Evolutionary conservation across 1,140 invertebrate genomes (phyloP).

Genomic region (Hycleus phaleratus): DNA sequence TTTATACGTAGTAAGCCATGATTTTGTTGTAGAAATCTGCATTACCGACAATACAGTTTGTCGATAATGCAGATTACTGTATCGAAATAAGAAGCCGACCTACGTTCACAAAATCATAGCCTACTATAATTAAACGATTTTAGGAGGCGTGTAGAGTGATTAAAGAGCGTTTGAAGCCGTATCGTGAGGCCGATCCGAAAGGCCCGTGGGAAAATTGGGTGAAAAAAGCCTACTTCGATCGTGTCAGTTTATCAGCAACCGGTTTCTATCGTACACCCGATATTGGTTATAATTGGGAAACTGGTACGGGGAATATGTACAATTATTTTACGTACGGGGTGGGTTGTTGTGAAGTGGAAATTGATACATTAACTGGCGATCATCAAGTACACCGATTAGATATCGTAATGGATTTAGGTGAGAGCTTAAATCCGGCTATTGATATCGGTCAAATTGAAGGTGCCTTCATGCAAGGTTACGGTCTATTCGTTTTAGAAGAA

Average conservation of each 20-base stretch:
- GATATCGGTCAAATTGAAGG: slow-evolving; percentile 96
- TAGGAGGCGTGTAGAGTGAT: slow-evolving; percentile 77
- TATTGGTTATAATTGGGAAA: slow-evolving; percentile 67
- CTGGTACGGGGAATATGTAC: slow-evolving; percentile 62
- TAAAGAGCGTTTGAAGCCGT: slow-evolving; percentile 66
- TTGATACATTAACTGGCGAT: slow-evolving; percentile 83
- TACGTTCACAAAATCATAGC: too few relatives aligned
- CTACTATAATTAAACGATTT: slow-evolving; percentile 11
- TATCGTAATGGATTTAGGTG: slow-evolving; percentile 92
- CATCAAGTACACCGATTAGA: slow-evolving; percentile 80
- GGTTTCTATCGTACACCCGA: slow-evolving; percentile 81
- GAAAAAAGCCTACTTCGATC: slow-evolving; percentile 66
- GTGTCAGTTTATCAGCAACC: slow-evolving; percentile 75
- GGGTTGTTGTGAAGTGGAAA: slow-evolving; percentile 74
- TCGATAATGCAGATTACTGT: too few relatives aligned
- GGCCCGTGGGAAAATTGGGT: slow-evolving; percentile 86
- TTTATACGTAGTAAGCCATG: not conserved
- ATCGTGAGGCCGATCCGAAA: slow-evolving; percentile 67
- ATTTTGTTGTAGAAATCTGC: too few relatives aligned
- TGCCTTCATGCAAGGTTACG: slow-evolving; percentile 88
- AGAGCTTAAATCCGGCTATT: slow-evolving; percentile 90
- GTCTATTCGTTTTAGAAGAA: slow-evolving; percentile 86
- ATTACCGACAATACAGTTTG: too few relatives aligned
- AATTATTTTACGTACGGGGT: slow-evolving; percentile 78
- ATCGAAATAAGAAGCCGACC: too few relatives aligned